Evolutionary conservation across 2,113 vertebrate genomes (phyloP).

Genomic region (Lophius piscatorius): DNA sequence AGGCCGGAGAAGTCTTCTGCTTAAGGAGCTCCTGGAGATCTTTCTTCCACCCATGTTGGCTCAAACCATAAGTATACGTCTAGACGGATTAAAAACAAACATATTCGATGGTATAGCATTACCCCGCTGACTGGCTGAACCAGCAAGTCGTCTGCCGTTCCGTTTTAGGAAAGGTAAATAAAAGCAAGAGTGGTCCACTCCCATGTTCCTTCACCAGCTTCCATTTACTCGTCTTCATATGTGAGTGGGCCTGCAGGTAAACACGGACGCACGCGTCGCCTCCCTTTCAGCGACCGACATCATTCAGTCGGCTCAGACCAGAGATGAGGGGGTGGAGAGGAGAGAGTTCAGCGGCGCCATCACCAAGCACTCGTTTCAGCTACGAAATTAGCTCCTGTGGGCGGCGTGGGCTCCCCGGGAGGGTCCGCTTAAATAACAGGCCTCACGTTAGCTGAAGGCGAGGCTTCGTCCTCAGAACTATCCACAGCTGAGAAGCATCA

Average conservation of each 20-base stretch:
- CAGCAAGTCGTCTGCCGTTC: conserved; percentile 21
- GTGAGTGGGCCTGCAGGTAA: no score
- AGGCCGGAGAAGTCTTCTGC: no score
- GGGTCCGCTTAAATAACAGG: conserved; percentile 70
- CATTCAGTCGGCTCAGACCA: conserved; percentile 37
- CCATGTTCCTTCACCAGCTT: conserved; percentile 40
- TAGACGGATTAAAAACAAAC: conserved; percentile 20
- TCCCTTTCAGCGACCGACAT: conserved; percentile 33
- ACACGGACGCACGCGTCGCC: conserved; percentile 1
- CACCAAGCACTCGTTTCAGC: conserved; percentile 55
- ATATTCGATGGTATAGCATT: conserved; percentile 32
- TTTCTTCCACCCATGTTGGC: no score
- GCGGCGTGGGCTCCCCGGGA: conserved; percentile 38
- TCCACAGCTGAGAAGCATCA: conserved; percentile 68
- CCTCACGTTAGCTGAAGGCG: conserved; percentile 71
- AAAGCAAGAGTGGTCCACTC: conserved; percentile 36
- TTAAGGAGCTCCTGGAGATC: no score
- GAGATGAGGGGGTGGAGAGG: conserved; percentile 10
- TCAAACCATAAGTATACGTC: no score
- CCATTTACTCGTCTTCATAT: conserved; percentile 2
- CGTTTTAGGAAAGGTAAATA: conserved; percentile 62
- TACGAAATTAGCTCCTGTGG: conserved; percentile 71
- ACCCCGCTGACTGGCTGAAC: conserved; percentile 39
- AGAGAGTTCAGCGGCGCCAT: conserved; percentile 50
- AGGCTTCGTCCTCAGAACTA: conserved; percentile 45